phyloP scores from a whole-genome alignment of 2,888 invertebrate genomes.

The Sinotaia quadrata region DNA sequence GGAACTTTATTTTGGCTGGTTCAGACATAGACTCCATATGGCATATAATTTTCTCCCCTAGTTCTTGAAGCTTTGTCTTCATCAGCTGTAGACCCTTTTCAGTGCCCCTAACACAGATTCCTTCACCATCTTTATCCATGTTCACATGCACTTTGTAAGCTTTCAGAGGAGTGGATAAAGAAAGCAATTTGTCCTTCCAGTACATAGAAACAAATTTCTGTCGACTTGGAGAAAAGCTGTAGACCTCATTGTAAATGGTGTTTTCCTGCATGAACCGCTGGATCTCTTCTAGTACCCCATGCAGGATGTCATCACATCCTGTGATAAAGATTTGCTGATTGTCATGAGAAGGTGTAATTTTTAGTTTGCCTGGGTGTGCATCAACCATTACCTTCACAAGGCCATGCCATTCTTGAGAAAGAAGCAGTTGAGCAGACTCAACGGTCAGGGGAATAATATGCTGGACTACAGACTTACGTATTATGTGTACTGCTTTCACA shows the following conservation, averaged over 20 bases:
- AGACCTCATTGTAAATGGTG: slow-evolving; percentile 28
- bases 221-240: slow-evolving; percentile 22
- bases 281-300: slow-evolving; percentile 25
- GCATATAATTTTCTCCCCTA: neutral
- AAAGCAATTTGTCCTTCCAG: slow-evolving; percentile 27
- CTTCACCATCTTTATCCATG: neutral
- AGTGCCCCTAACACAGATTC: slow-evolving; percentile 7
- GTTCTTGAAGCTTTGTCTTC: neutral
- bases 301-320: slow-evolving; percentile 15
- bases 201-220: slow-evolving; percentile 36
- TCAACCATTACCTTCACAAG: neutral
- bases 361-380: slow-evolving; percentile 15
- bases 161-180: slow-evolving; percentile 14
- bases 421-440: slow-evolving; percentile 8
- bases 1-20: neutral
- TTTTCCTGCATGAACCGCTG: slow-evolving; percentile 36
- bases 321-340: slow-evolving; percentile 1
- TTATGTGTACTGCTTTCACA: slow-evolving; percentile 14
- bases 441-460: slow-evolving; percentile 4
- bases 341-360: slow-evolving; percentile 14
- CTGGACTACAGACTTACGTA: slow-evolving; percentile 15
- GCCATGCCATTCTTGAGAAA: neutral
- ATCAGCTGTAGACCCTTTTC: neutral
- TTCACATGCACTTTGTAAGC: slow-evolving; percentile 5
- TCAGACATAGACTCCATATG: slow-evolving; percentile 2